Percentiles rank a stretch among this genome's conserved stretches.
Evolutionary conservation across 2,888 invertebrate genomes (phyloP).

Genomic region (Aporophyla lueneburgensis): DNA sequence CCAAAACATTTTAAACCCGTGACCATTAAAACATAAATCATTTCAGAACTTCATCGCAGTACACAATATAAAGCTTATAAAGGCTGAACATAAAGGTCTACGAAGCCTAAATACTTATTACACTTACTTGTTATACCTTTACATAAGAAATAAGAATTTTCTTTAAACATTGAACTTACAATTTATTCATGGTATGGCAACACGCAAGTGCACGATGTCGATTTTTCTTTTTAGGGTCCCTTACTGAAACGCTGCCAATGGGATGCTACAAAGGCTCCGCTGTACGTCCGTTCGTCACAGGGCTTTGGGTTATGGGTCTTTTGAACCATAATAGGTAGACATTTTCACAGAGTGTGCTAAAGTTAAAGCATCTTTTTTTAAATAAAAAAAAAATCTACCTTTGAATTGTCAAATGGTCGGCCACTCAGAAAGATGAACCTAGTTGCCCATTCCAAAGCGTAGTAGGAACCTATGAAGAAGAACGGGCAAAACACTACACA

Average conservation of each 20-base stretch:
- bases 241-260: background rate
- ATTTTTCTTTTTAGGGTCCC: conserved; percentile 40
- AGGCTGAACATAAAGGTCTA: conserved; percentile 38
- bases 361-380: no score
- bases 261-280: background rate
- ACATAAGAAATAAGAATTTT: conserved; percentile 50
- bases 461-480: no score
- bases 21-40: conserved; percentile 50
- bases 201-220: conserved; percentile 60
- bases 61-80: conserved; percentile 28
- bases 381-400: no score
- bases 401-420: no score
- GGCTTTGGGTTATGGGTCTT: background rate
- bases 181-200: conserved; percentile 60
- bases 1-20: background rate
- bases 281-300: background rate
- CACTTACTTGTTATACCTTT: conserved; percentile 36
- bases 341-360: background rate
- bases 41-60: conserved; percentile 16
- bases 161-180: conserved; percentile 59
- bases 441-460: no score
- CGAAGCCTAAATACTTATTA: conserved; percentile 48
- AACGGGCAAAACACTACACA: no score
- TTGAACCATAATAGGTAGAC: background rate
- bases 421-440: no score